Conservation (phyloP, 2,113 vertebrate species). For the Tyto alba region DNA sequence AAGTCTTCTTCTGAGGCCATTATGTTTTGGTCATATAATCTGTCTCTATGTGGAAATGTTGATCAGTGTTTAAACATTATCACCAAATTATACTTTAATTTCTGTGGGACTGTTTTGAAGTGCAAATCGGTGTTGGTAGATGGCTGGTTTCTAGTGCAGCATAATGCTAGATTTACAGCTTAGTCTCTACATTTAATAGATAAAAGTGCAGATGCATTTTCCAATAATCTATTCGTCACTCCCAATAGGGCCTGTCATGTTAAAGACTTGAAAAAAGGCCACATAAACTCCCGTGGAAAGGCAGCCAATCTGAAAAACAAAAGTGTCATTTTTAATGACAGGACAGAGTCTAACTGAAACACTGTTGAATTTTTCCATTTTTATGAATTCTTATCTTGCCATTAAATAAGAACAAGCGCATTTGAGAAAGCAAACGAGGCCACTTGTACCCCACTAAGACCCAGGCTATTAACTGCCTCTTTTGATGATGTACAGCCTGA, state of each 20-base stretch:
- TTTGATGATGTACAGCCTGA: neutral
- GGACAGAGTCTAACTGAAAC: neutral
- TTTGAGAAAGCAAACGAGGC: neutral
- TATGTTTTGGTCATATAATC: neutral
- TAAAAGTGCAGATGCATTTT: conserved; percentile 43
- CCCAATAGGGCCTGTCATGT: neutral
- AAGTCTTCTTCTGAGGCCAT: neutral
- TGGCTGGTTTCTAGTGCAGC: neutral
- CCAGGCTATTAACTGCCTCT: conserved; percentile 36
- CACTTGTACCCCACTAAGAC: conserved; percentile 27
- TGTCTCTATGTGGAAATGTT: neutral
- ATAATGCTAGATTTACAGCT: neutral
- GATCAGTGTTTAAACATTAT: neutral
- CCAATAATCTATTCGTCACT: conserved; percentile 38
- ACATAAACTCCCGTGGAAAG: neutral
- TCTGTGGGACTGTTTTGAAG: neutral
- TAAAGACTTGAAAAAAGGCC: conserved; percentile 18
- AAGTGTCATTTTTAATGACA: conserved; percentile 36
- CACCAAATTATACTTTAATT: neutral
- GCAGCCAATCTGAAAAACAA: conserved; percentile 9
- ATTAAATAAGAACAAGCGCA: neutral
- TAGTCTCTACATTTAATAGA: neutral
- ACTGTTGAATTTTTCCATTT: conserved; percentile 17
- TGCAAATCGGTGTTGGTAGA: neutral
- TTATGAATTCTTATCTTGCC: conserved; percentile 48